Percentiles rank a stretch among this genome's conserved stretches.
These are phyloP conservation scores for Apostichopus leukothele DNA, from an alignment of 53 echinoderm and acorn worm genomes.

Conservation along the genomic window DNA sequence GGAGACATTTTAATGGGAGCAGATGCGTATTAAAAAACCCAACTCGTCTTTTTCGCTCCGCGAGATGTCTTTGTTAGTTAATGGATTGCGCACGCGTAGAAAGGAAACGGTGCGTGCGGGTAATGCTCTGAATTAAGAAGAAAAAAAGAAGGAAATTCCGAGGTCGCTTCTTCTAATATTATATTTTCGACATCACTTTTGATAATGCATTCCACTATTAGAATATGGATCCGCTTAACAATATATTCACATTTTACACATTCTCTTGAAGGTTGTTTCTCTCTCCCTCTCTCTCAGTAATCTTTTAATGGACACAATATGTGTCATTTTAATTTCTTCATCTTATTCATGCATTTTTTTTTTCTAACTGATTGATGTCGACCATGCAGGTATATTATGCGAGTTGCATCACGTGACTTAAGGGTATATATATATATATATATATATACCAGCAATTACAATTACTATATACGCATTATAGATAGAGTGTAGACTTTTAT, in stretches of 20 bases:
- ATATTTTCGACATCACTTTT: neutral
- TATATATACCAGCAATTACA: too few relatives aligned
- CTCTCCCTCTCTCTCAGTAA: neutral
- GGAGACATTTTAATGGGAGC: constrained; percentile 33
- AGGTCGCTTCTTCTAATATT: neutral
- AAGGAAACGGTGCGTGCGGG: neutral
- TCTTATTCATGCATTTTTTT: too few relatives aligned
- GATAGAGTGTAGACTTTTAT: too few relatives aligned
- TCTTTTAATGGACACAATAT: too few relatives aligned
- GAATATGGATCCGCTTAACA: constrained; percentile 3
- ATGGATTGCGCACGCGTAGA: constrained; percentile 33
- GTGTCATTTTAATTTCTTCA: too few relatives aligned
- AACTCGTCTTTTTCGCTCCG: neutral
- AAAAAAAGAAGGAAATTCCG: neutral
- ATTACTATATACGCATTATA: too few relatives aligned
- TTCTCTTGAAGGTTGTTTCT: neutral
- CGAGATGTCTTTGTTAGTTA: constrained; percentile 19
- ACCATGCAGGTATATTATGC: too few relatives aligned
- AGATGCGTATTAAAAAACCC: constrained; percentile 20
- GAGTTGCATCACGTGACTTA: too few relatives aligned
- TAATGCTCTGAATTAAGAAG: neutral
- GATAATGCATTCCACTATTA: neutral
- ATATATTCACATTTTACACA: neutral
- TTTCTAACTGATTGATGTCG: too few relatives aligned
- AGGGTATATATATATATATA: too few relatives aligned